Conservation (phyloP, 2,113 vertebrate species). For the Phyllostomus hastatus region DNA sequence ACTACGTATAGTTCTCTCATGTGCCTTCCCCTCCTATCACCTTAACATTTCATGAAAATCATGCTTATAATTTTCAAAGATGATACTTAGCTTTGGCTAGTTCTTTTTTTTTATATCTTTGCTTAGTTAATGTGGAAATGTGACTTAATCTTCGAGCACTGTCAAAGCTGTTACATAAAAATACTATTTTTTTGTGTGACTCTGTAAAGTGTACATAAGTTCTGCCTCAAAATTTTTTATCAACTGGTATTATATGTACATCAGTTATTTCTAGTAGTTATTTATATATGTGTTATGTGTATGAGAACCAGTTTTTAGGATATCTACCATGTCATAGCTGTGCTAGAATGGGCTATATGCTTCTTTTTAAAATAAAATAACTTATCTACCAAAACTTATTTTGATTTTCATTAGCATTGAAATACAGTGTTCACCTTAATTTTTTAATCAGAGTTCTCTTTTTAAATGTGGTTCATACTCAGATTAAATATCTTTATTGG, state of each 20-base stretch:
- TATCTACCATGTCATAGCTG: not conserved
- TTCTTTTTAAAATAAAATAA: conserved; percentile 28
- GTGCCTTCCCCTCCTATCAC: not conserved
- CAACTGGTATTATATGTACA: not conserved
- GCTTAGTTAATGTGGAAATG: not conserved
- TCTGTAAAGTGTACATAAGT: not conserved
- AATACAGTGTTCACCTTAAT: not conserved
- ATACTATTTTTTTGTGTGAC: not conserved
- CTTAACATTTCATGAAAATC: not conserved
- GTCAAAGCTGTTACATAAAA: not conserved
- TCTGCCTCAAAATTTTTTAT: not conserved
- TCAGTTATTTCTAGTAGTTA: not conserved
- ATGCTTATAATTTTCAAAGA: not conserved
- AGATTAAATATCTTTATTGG: conserved; percentile 26
- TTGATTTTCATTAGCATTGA: not conserved
- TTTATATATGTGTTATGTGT: not conserved
- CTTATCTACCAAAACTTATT: not conserved
- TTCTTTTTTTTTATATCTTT: not conserved
- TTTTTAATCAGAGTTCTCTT: not conserved
- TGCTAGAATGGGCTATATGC: not conserved
- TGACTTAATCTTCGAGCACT: not conserved
- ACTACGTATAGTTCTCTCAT: not conserved
- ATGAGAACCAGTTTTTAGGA: not conserved
- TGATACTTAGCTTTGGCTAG: not conserved
- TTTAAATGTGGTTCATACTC: not conserved